phyloP scores from a whole-genome alignment of 2,113 vertebrate genomes.

The Hylia prasina region DNA sequence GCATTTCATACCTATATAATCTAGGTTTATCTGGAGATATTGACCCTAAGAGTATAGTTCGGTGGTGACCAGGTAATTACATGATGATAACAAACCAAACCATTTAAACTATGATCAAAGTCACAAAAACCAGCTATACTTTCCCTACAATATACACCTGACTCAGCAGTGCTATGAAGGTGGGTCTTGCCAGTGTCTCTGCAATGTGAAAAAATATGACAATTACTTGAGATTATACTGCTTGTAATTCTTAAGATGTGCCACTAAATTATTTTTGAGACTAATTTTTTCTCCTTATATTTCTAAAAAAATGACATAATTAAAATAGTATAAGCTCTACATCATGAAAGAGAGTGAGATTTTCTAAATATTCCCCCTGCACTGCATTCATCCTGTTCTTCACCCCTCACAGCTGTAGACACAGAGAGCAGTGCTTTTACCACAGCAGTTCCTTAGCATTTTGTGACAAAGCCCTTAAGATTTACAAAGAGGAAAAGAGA shows the following conservation, averaged over 20 bases:
- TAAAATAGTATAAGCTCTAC: neutral
- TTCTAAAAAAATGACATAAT: neutral
- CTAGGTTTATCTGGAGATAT: neutral
- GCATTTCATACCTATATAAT: neutral
- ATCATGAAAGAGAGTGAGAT: neutral
- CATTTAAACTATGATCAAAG: neutral
- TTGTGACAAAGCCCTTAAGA: neutral
- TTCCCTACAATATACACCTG: neutral
- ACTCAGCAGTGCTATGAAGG: neutral
- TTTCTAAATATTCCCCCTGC: neutral
- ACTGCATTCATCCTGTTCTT: neutral
- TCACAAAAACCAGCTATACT: neutral
- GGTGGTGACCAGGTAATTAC: neutral
- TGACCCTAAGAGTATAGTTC: neutral
- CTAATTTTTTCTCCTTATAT: neutral
- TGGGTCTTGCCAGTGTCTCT: neutral
- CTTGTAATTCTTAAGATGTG: neutral
- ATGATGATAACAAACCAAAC: neutral
- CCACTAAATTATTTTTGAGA: neutral
- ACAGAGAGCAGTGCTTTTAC: rapidly evolving
- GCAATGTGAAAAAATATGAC: neutral
- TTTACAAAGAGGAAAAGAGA: neutral
- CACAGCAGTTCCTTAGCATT: neutral
- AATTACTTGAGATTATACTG: neutral
- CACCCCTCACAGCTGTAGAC: neutral